Evolutionary conservation across 1,140 invertebrate species (phyloP).

Genomic region (Zophobas morio): DNA sequence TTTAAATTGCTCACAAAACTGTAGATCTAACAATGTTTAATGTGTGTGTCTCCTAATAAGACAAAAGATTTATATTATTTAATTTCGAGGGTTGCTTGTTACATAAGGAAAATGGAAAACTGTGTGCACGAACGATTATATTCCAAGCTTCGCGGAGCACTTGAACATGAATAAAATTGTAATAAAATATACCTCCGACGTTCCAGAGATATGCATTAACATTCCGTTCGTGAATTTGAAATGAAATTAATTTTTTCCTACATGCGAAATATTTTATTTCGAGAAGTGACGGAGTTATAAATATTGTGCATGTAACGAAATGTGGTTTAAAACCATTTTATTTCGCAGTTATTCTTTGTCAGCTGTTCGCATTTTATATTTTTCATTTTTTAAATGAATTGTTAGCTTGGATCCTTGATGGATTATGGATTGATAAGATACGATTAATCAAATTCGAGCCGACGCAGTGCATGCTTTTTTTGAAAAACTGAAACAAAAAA

Average conservation of each 20-base stretch:
- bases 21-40: too few relatives aligned
- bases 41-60: neutral
- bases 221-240: constrained; percentile 1
- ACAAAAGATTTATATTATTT: constrained; percentile 16
- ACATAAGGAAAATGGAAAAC: neutral
- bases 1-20: too few relatives aligned
- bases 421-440: neutral
- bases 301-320: neutral
- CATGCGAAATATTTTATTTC: too few relatives aligned
- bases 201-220: constrained; percentile 3
- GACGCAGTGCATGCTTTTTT: neutral
- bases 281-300: neutral
- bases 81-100: constrained; percentile 1
- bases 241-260: constrained; percentile 20
- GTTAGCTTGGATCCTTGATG: constrained; percentile 1
- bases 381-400: constrained; percentile 26
- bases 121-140: neutral
- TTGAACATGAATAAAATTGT: constrained; percentile 19
- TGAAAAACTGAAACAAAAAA: neutral
- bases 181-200: constrained; percentile 14
- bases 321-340: neutral
- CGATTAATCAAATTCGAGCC: neutral
- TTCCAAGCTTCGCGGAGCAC: constrained; percentile 1
- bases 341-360: constrained; percentile 4
- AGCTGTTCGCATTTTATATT: neutral